Evolutionary conservation across 2,888 invertebrate genomes (phyloP).

Genomic region (Eupeodes latifasciatus): DNA sequence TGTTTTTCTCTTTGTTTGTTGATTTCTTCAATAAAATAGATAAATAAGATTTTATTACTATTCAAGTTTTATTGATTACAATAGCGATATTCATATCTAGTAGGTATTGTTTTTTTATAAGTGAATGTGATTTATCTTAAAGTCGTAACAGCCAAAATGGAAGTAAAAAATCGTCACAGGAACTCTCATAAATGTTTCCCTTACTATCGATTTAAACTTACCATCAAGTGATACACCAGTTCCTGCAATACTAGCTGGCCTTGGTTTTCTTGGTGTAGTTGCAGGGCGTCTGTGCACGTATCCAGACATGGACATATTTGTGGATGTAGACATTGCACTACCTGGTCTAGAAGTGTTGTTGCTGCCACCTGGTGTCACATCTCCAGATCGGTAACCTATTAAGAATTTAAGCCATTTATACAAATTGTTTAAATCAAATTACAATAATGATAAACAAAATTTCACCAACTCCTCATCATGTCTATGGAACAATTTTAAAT

Average conservation of each 20-base stretch:
- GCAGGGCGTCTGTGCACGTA: slow-evolving; percentile 87
- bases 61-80: background rate
- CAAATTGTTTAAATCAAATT: background rate
- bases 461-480: slow-evolving; percentile 56
- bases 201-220: slow-evolving; percentile 76
- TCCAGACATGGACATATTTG: slow-evolving; percentile 86
- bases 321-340: slow-evolving; percentile 93
- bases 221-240: slow-evolving; percentile 89
- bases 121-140: too few relatives aligned
- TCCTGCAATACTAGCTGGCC: slow-evolving; percentile 93
- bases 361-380: slow-evolving; percentile 89
- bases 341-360: slow-evolving; percentile 90
- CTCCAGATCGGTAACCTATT: slow-evolving; percentile 89
- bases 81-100: background rate
- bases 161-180: background rate
- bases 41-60: background rate
- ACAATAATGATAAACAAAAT: background rate
- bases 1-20: slow-evolving; percentile 84
- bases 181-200: background rate
- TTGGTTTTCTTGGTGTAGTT: slow-evolving; percentile 88
- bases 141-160: too few relatives aligned
- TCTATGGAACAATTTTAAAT: slow-evolving; percentile 59
- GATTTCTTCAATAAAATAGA: slow-evolving; percentile 78
- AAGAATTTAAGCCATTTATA: background rate
- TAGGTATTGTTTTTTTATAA: too few relatives aligned